A percentile compares a stretch with the other conserved stretches of the same genome.
These are phyloP conservation scores for Paradoxurus hermaphroditus DNA, from an alignment of 2,113 vertebrate genomes.

Conservation along the genomic window DNA sequence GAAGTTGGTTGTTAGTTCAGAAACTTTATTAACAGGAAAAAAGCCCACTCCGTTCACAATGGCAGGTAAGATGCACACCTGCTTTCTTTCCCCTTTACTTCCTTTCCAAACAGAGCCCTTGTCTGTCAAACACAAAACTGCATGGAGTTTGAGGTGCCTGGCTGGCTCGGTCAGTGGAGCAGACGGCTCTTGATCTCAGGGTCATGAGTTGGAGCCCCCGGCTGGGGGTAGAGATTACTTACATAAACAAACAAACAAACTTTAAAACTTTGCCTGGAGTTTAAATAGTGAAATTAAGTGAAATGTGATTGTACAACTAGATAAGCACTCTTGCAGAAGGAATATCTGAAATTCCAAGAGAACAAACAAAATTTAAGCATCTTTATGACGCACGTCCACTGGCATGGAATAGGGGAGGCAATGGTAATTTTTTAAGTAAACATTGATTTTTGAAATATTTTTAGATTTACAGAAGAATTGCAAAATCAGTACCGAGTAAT, in stretches of 20 bases:
- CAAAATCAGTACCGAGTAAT: not conserved
- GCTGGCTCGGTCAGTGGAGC: not conserved
- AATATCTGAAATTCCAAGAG: constrained; percentile 39
- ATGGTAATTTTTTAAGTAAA: constrained; percentile 4
- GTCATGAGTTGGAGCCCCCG: not conserved
- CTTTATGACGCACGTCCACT: constrained; percentile 7
- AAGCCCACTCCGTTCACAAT: not conserved
- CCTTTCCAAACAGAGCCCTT: not conserved
- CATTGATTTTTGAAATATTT: constrained; percentile 49
- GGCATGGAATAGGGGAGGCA: not conserved
- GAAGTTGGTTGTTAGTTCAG: not conserved
- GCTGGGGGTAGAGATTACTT: not conserved
- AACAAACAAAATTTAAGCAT: constrained; percentile 28
- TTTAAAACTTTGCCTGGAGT: not conserved
- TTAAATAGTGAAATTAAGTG: constrained; percentile 20
- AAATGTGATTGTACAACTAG: not conserved
- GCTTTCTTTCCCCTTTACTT: not conserved
- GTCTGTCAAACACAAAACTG: constrained; percentile 1
- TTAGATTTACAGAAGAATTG: constrained; percentile 22
- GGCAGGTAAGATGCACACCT: not conserved
- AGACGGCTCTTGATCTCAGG: not conserved
- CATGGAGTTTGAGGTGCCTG: not conserved
- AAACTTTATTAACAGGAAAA: not conserved
- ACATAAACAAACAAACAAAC: not conserved
- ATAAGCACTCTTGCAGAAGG: not conserved